Evolutionary conservation across 1,140 invertebrate genomes (phyloP).

Genomic region (Chrysopa pallens): DNA sequence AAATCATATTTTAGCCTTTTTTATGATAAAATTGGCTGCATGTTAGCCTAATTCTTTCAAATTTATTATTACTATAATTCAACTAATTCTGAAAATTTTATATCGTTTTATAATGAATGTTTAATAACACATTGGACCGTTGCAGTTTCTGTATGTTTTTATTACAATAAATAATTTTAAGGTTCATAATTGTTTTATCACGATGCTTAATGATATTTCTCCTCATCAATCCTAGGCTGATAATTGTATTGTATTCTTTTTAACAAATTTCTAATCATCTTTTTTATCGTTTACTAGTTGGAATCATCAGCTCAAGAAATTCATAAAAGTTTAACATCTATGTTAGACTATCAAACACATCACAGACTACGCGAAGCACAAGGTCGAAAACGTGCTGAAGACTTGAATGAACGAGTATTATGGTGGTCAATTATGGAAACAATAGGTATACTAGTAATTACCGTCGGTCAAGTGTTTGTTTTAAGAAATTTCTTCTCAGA

Average conservation of each 20-base stretch:
- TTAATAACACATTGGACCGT: too few relatives aligned
- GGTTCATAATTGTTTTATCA: too few relatives aligned
- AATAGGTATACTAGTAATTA: conserved; percentile 62
- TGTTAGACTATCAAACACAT: conserved; percentile 91
- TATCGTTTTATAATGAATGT: too few relatives aligned
- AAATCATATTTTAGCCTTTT: too few relatives aligned
- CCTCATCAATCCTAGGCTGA: too few relatives aligned
- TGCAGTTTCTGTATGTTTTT: too few relatives aligned
- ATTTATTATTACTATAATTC: too few relatives aligned
- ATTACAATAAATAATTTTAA: too few relatives aligned
- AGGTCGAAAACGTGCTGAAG: conserved; percentile 84
- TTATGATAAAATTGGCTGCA: too few relatives aligned
- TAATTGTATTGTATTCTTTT: conserved; percentile 4
- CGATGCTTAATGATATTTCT: not conserved
- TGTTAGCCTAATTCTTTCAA: too few relatives aligned
- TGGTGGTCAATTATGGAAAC: conserved; percentile 88
- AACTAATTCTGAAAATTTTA: too few relatives aligned
- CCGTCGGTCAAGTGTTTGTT: conserved; percentile 77
- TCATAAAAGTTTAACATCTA: conserved; percentile 69
- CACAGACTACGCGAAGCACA: conserved; percentile 87
- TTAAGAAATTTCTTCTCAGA: conserved; percentile 93
- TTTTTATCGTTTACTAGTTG: conserved; percentile 42
- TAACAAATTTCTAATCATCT: conserved; percentile 5
- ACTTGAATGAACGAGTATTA: conserved; percentile 83
- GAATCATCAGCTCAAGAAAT: conserved; percentile 78